Percentiles rank a stretch among this genome's conserved stretches.
Conservation (phyloP, 1,140 invertebrate genomes). For the Trichonephila clavipes region DNA sequence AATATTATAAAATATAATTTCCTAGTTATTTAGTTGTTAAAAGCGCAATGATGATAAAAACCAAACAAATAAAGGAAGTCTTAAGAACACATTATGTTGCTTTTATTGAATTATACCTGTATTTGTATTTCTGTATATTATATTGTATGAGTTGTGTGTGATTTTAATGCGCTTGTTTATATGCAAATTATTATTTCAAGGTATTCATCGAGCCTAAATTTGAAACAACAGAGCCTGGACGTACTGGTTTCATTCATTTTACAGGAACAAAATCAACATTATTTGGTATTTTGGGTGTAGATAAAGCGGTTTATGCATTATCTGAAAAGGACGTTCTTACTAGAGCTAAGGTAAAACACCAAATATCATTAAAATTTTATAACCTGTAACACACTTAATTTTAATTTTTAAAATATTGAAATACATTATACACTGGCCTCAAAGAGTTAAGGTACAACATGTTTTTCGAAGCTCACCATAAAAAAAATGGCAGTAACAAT, state of each 20-base stretch:
- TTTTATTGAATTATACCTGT: not conserved
- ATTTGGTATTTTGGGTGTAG: conserved; percentile 77
- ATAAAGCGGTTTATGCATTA: conserved; percentile 77
- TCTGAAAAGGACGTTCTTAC: conserved; percentile 67
- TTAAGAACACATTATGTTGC: conserved; percentile 3
- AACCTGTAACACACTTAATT: too few relatives aligned
- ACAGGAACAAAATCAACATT: conserved; percentile 60
- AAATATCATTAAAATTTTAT: not conserved
- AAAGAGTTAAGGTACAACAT: too few relatives aligned
- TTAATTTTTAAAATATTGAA: too few relatives aligned
- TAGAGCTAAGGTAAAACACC: conserved; percentile 45
- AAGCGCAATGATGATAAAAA: too few relatives aligned
- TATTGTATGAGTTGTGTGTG: too few relatives aligned
- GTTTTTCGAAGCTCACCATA: too few relatives aligned
- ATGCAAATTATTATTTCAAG: not conserved
- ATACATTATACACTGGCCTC: too few relatives aligned
- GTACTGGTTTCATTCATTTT: conserved; percentile 60
- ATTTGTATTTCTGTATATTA: too few relatives aligned
- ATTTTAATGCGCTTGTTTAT: not conserved
- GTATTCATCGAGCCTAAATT: conserved; percentile 52
- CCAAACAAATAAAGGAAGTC: too few relatives aligned
- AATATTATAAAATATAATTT: too few relatives aligned
- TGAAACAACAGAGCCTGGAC: conserved; percentile 38
- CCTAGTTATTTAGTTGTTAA: too few relatives aligned
- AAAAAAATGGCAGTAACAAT: too few relatives aligned